Percentiles rank a stretch among this genome's conserved stretches.
phyloP scores from a whole-genome alignment of 2,888 invertebrate genomes.

The Fabriciana adippe region DNA sequence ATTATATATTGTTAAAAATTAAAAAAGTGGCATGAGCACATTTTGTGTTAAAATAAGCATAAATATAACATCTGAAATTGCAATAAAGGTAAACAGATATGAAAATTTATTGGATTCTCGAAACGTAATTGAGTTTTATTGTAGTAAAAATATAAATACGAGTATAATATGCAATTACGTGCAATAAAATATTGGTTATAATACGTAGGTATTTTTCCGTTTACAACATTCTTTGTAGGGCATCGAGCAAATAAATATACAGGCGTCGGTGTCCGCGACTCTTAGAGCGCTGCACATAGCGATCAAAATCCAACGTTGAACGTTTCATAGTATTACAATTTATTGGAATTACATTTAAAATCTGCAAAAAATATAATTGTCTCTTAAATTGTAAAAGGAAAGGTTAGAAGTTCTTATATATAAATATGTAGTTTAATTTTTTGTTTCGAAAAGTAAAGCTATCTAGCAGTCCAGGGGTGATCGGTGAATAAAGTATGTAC shows the following conservation, averaged over 20 bases:
- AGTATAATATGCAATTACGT: conserved; percentile 38
- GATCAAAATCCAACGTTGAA: background rate
- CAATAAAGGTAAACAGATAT: conserved; percentile 36
- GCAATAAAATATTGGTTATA: conserved; percentile 39
- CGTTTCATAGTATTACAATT: conserved; percentile 9
- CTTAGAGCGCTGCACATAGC: background rate
- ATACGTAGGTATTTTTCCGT: conserved; percentile 38
- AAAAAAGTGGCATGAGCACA: conserved; percentile 4
- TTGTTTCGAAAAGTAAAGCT: conserved; percentile 1
- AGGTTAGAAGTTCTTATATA: conserved; percentile 21
- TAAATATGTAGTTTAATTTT: background rate
- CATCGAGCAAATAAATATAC: conserved; percentile 25
- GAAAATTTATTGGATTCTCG: conserved; percentile 38
- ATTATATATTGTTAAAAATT: background rate
- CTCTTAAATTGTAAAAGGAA: conserved; percentile 15
- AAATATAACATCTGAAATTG: conserved; percentile 32
- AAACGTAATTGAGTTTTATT: conserved; percentile 38
- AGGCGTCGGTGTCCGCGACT: background rate
- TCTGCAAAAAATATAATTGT: conserved; percentile 23
- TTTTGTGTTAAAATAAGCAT: conserved; percentile 21
- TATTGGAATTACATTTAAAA: conserved; percentile 22
- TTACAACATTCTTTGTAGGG: conserved; percentile 41
- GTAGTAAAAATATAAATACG: conserved; percentile 36
- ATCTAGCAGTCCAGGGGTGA: too few species aligned
- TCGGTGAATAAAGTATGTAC: too few species aligned